Evolutionary conservation across 2,888 invertebrate species (phyloP), one percentile per base, ranked within the genome.

Genomic region (Eurytoma californica): DNA sequence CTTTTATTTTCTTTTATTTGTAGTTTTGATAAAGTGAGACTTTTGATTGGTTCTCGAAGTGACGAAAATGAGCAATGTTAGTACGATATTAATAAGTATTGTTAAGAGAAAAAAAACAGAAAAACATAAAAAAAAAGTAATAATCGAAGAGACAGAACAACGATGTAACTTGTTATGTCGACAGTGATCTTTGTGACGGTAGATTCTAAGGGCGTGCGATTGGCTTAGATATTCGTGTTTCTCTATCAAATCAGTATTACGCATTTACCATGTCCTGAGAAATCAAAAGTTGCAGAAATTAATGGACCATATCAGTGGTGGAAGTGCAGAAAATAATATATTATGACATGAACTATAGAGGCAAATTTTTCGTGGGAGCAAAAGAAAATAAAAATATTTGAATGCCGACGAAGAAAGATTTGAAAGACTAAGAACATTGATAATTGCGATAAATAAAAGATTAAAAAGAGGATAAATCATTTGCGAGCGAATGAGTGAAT

Each of bases 221-320:
- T 80, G 82, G 80, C 82, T 83, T 68, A 72, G 63, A 83, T 84
- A 83, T 84, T 86, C 82, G 83, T 72, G 84, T 85, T 84, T 84
- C 83, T 84, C 82, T 84, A 87, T 86, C 84, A 84, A 86, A 87
- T 86, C 87, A 88, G 87, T 87, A 87, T 87, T 86, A 86, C 83
- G 84, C 82, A 82, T 83, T 83, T 83, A 77, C 58, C 66, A 82
- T 82, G 77, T 80, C 78, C 83, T 82, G 82, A 83, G 82, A 83
- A 86, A 87, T 85, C 84, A 86, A 88, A 87, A 86, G 82, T 84
- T 82, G 83, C 84, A 82, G 81, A 72, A 73, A 78, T 61, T 67
- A 60, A 78, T 75, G 81, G 85, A 88, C 82, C 87, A 87, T 87
- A 87, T 87, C 87, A 87, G 39, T 78, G 73, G 63, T 24, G 57